These are phyloP conservation scores for Hypolimnas misippus DNA, from an alignment of 2,888 invertebrate species.

Conservation along the genomic window DNA sequence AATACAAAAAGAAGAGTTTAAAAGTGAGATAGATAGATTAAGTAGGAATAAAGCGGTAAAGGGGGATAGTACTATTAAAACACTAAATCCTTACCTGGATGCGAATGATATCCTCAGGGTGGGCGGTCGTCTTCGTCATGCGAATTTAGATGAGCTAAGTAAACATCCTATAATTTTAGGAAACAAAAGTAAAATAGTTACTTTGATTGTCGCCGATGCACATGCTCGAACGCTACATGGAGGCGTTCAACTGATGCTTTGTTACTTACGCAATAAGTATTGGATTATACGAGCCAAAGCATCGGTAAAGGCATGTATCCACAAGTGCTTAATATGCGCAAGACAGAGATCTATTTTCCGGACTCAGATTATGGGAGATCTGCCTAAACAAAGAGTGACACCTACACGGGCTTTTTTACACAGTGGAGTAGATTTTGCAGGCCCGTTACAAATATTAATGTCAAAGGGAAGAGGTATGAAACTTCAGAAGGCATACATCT, in stretches of 20 bases:
- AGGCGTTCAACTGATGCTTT: constrained; percentile 43
- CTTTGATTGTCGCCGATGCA: constrained; percentile 40
- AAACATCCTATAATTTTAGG: constrained; percentile 43
- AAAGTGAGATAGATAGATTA: constrained; percentile 22
- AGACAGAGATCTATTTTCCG: constrained; percentile 35
- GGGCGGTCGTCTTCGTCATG: constrained; percentile 41
- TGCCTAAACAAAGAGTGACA: constrained; percentile 42
- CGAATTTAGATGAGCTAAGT: constrained; percentile 27
- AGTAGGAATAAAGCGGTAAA: constrained; percentile 29
- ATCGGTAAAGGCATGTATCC: constrained; percentile 37
- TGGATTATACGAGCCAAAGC: constrained; percentile 45
- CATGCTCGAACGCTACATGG: constrained; percentile 45
- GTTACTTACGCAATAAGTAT: constrained; percentile 44
- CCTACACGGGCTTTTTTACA: constrained; percentile 43
- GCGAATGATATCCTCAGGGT: constrained; percentile 41
- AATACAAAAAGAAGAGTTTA: constrained; percentile 38
- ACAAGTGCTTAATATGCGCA: constrained; percentile 44
- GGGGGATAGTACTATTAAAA: constrained; percentile 33
- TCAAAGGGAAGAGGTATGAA: constrained; percentile 44
- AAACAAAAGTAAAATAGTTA: constrained; percentile 36
- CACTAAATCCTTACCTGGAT: constrained; percentile 43
- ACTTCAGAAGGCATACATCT: constrained; percentile 44
- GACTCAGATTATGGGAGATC: constrained; percentile 47
- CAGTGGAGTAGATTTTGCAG: constrained; percentile 47
- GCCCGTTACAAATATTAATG: constrained; percentile 41